phyloP scores from a whole-genome alignment of 2,888 invertebrate genomes.

The Caenorhabditis wallacei region DNA sequence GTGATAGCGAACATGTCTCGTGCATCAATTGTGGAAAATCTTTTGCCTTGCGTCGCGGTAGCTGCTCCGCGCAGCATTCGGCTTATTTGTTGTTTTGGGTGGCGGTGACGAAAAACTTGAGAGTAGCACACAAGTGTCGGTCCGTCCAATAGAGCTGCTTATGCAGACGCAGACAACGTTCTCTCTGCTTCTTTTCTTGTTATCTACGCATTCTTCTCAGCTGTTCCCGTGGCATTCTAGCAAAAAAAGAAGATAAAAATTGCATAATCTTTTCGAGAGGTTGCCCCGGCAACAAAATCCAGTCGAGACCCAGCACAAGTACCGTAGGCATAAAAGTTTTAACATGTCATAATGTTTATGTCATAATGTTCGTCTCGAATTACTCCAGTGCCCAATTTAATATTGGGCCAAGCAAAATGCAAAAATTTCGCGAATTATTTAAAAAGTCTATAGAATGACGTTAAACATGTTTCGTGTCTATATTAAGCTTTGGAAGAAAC shows the following conservation, averaged over 20 bases:
- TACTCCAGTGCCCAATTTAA: no score
- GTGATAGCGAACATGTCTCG: not conserved
- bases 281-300: conserved; percentile 3
- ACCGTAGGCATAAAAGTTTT: conserved; percentile 1
- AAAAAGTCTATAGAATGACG: no score
- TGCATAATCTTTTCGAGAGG: not conserved
- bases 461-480: no score
- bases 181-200: conserved; percentile 38
- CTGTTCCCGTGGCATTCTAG: not conserved
- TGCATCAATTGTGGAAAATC: not conserved
- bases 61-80: conserved; percentile 43
- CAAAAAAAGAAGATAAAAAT: not conserved
- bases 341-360: no score
- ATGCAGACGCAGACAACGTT: conserved; percentile 52
- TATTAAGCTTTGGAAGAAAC: no score
- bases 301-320: not conserved
- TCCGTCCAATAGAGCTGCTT: not conserved
- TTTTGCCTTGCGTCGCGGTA: conserved; percentile 30
- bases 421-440: no score
- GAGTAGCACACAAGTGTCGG: conserved; percentile 54
- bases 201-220: not conserved
- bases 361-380: no score
- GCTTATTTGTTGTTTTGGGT: conserved; percentile 58
- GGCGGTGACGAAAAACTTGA: conserved; percentile 51
- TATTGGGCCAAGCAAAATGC: no score